Evolutionary conservation across 2,797 vertebrate species (phyloP), one percentile per base, ranked within the genome.

Genomic region (Leptoclinus maculatus): DNA sequence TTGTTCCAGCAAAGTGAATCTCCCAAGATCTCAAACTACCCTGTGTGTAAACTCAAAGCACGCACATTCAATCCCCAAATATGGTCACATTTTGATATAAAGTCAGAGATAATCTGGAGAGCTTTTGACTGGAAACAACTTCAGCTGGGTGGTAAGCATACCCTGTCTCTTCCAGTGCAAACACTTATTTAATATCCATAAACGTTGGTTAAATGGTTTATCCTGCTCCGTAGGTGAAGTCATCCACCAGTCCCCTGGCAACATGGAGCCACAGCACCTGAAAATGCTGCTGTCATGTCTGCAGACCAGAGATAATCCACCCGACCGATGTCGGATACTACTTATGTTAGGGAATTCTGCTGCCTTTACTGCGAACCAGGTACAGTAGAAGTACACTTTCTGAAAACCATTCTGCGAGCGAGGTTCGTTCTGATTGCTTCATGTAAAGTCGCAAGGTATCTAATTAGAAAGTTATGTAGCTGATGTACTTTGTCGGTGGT

Each of bases 351-450:
- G 97, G 86, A 99, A 99, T 83, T 95, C 95, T 86, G 96, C 98
- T 81, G 98, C 98, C 63, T 99, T 99, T 88, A 97, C 97, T 72
- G 83, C 92, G 64, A 98, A 99, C 93, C 98, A 99, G 93, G 98
- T 99, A 77, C 4, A 39, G 17, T 25, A 83, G 32, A 53, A 27
- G 9, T 49, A 2, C 23, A 47, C 45, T 9, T 38, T 5, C 2
- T 43, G 9, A 25, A 5, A 45, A 27, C 12, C 12, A 23, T 4
- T 23, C 13, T 58, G 0, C 16, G 41, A 14, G 8, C n/a, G n/a
- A 53, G 1, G 1, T 58, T 19, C 21, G 0, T 23, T 32, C 4
- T n/a, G 10, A 8, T 12, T 66, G 8, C 11, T 58, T 45, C 25
- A 19, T 56, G 2, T 67, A 25, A 43, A 11, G 13, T 13, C 47